phyloP scores from a whole-genome alignment of 2,888 invertebrate genomes.

The Ennomos quercinarius region DNA sequence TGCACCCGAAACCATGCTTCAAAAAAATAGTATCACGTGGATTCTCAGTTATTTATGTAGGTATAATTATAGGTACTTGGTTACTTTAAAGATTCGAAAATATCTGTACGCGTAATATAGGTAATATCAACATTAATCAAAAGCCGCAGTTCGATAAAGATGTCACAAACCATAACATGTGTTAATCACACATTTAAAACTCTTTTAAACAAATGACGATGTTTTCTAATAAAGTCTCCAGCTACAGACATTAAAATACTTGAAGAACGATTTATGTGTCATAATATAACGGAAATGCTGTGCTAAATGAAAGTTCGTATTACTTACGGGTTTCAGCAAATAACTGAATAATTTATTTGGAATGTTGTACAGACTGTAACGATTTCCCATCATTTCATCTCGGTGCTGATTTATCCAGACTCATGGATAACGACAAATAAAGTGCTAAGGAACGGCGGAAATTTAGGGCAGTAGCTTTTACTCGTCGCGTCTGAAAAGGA shows the following conservation, averaged over 20 bases:
- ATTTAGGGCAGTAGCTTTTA: constrained; percentile 50
- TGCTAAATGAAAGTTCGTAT: constrained; percentile 31
- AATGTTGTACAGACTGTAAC: constrained; percentile 29
- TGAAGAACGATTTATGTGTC: constrained; percentile 36
- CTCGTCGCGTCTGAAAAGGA: constrained; percentile 58
- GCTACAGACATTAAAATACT: constrained; percentile 31
- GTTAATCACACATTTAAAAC: constrained; percentile 4
- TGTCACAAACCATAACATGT: constrained; percentile 9
- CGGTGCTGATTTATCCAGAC: constrained; percentile 29
- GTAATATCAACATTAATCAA: not conserved
- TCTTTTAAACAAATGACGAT: constrained; percentile 7
- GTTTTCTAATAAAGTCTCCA: constrained; percentile 25
- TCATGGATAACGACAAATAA: constrained; percentile 45
- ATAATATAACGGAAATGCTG: constrained; percentile 34
- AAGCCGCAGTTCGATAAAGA: not conserved
- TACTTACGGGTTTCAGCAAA: constrained; percentile 28
- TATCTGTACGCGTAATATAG: too few relatives aligned
- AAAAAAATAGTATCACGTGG: too few relatives aligned
- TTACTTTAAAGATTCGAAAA: too few relatives aligned
- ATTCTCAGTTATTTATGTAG: too few relatives aligned
- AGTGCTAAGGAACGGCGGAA: constrained; percentile 24
- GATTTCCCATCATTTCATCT: constrained; percentile 23
- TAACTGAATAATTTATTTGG: constrained; percentile 33
- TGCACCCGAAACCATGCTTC: too few relatives aligned
- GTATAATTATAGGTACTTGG: too few relatives aligned